Evolutionary conservation across 2,797 vertebrate genomes (phyloP).

Genomic region (Trachops cirrhosus): DNA sequence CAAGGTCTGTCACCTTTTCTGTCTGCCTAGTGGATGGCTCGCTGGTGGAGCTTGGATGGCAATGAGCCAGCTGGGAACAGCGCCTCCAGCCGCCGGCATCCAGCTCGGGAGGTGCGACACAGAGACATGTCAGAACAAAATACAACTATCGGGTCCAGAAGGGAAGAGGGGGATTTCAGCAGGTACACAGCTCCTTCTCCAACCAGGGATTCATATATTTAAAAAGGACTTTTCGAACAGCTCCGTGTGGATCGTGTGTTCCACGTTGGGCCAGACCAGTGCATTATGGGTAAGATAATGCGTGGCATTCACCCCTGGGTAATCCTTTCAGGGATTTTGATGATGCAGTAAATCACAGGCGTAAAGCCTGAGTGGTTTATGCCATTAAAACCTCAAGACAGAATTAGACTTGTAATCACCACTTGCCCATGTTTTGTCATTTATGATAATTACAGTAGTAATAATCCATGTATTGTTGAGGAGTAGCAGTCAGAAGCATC

Average conservation of each 20-base stretch:
- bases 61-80: background rate
- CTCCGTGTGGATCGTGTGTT: constrained; percentile 26
- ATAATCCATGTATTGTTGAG: constrained; percentile 73
- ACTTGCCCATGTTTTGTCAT: constrained; percentile 77
- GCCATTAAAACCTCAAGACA: constrained; percentile 74
- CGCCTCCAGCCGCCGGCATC: background rate
- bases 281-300: constrained; percentile 61
- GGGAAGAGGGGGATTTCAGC: background rate
- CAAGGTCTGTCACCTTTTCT: background rate
- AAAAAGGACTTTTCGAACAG: constrained; percentile 21
- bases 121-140: background rate
- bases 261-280: constrained; percentile 32
- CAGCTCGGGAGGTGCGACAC: background rate
- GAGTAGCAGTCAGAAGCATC: constrained; percentile 72
- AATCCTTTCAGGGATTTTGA: constrained; percentile 66
- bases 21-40: background rate
- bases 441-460: constrained; percentile 75
- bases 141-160: background rate
- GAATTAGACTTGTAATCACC: constrained; percentile 78
- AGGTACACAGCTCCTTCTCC: background rate
- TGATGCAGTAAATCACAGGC: constrained; percentile 69
- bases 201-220: constrained; percentile 12
- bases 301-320: constrained; percentile 63
- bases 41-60: background rate
- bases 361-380: constrained; percentile 68